These are phyloP conservation scores for Phainopepla nitens DNA, from an alignment of 2,113 vertebrate species.

Conservation along the genomic window DNA sequence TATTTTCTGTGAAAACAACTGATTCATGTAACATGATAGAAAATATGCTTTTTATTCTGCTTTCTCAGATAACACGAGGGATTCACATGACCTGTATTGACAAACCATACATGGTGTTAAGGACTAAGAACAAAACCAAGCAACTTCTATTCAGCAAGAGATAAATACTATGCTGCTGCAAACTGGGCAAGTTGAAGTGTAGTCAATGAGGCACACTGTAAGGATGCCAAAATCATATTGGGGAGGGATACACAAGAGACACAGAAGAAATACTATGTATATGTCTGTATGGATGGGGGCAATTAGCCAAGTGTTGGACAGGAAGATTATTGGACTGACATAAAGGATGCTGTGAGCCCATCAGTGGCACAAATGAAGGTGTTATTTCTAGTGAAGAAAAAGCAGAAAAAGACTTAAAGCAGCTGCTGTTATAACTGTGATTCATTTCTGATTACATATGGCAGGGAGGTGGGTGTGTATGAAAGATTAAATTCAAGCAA, in stretches of 20 bases:
- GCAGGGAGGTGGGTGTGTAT: slow-evolving; percentile 38
- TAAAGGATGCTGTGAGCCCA: background rate
- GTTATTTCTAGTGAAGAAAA: slow-evolving; percentile 5
- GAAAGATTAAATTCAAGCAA: slow-evolving; percentile 10
- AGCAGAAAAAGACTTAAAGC: background rate
- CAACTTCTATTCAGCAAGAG: background rate
- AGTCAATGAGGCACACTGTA: background rate
- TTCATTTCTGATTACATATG: slow-evolving; percentile 46
- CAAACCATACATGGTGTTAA: background rate
- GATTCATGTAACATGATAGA: background rate
- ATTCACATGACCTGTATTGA: background rate
- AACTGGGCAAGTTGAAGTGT: background rate
- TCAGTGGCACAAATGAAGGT: background rate
- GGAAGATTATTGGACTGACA: background rate
- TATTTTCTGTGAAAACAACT: background rate
- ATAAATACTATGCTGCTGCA: background rate
- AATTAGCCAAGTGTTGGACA: background rate
- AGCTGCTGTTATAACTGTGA: slow-evolving; percentile 15
- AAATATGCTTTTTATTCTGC: background rate
- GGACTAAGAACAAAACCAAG: background rate
- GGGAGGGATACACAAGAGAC: background rate
- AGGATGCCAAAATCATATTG: background rate
- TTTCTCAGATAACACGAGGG: background rate
- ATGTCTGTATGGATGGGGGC: background rate
- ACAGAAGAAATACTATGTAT: background rate